Evolutionary conservation across 1,140 invertebrate species (phyloP).

Genomic region (Drosophila takahashii): DNA sequence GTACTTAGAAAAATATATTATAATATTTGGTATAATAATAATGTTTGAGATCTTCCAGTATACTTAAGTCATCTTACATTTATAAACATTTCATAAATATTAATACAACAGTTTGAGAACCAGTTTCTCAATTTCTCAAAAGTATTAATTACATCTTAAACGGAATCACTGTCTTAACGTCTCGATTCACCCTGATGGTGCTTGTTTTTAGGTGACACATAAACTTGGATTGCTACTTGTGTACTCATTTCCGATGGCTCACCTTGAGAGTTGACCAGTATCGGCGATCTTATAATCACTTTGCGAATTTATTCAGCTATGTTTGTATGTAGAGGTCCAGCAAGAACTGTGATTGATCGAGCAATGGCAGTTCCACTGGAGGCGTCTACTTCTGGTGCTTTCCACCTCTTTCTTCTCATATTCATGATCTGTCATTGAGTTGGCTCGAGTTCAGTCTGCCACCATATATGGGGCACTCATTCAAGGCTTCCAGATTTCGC

Average conservation of each 20-base stretch:
- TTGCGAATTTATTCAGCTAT: conserved; percentile 30
- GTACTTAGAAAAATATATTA: too few relatives aligned
- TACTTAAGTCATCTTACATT: too few relatives aligned
- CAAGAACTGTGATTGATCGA: conserved; percentile 61
- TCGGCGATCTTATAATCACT: conserved; percentile 24
- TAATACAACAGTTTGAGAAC: neutral
- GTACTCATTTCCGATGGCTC: conserved; percentile 68
- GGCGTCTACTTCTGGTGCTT: conserved; percentile 32
- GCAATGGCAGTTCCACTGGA: conserved; percentile 24
- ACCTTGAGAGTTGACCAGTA: conserved; percentile 68
- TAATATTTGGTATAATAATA: too few relatives aligned
- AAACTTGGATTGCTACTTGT: conserved; percentile 53
- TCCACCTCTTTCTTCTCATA: conserved; percentile 7
- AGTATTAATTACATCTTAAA: too few relatives aligned
- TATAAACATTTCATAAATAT: too few relatives aligned
- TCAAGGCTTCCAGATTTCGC: conserved; percentile 23
- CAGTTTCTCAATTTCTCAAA: neutral
- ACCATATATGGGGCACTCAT: conserved; percentile 41
- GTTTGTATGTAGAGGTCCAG: conserved; percentile 14
- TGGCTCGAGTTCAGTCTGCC: conserved; percentile 1
- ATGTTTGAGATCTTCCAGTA: too few relatives aligned
- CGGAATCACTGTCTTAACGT: neutral
- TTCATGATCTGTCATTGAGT: conserved; percentile 31
- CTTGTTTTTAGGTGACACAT: conserved; percentile 56
- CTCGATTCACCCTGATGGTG: conserved; percentile 47